phyloP scores from a whole-genome alignment of 1,140 invertebrate species.

The Trinorchestia longiramus region DNA sequence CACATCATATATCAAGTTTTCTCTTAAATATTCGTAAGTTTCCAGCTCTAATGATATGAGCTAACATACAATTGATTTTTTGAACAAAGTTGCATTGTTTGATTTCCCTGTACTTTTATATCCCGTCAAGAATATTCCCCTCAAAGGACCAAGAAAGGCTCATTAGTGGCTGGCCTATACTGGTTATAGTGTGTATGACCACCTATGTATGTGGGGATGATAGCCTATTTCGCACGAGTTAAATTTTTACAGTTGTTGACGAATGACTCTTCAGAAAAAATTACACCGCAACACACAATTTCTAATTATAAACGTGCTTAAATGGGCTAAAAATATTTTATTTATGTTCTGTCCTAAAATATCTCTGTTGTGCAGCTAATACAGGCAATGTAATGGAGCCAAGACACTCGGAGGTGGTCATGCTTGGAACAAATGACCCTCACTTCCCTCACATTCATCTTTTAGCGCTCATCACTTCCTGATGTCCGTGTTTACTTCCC shows the following conservation, averaged over 20 bases:
- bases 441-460: constrained; percentile 6
- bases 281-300: background rate
- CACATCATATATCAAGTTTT: no score
- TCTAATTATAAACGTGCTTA: background rate
- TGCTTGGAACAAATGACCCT: background rate
- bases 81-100: no score
- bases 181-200: no score
- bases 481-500: background rate
- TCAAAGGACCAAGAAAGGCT: no score
- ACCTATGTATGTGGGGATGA: background rate
- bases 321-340: background rate
- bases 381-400: background rate
- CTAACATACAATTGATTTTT: no score
- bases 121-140: no score
- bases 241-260: background rate
- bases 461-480: background rate
- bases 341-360: background rate
- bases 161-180: no score
- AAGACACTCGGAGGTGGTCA: background rate
- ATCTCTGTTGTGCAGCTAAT: background rate
- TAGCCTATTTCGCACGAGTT: background rate
- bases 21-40: no score
- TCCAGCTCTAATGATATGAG: no score
- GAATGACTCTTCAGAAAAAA: background rate
- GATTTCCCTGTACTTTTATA: no score